Base-by-base conservation (phyloP, 2,888 invertebrate genomes). In the Camptogramma bilineatum region DNA sequence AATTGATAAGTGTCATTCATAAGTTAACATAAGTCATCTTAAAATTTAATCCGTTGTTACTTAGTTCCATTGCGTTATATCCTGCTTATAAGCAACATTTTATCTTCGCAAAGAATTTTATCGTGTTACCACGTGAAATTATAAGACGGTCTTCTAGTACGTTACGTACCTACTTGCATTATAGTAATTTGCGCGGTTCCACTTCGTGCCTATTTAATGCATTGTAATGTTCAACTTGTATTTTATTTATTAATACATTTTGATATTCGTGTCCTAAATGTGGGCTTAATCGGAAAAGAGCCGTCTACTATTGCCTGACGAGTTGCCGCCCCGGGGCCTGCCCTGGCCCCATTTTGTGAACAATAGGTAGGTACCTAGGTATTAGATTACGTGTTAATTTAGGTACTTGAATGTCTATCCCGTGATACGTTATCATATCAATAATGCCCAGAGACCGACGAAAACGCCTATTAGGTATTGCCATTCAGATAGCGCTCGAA, bases 101-200 rank as follows among this genome's bases (percentile, higher is more conserved):
- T 63, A 64, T 64, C 61, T 62, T 18, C 55, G 42, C 17, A 47
- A 46, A 48, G 39, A 47, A 46, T 62, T 64, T 66, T 57, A 70
- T 71, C 67, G 54, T 53, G 73, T 76, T 70, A 67, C 66, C 59
- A 77, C 67, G 72, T 71, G 61, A 73, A 73, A 73, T 74, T 53
- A 59, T 68, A 13, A 39, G 34, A 71, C 71, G 72, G 54, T 71
- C 67, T 73, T 71, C 21, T 68, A 59, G 70, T 64, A 73, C 75
- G 72, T 75, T n/a, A n/a, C n/a, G n/a, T n/a, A n/a, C n/a, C n/a
- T n/a, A n/a, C n/a, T n/a, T n/a, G n/a, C n/a, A 73, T 71, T 76
- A 72, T 76, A 79, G 59, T 72, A 73, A 76, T 77, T 75, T 76
- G 69, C 73, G 65, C 72, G 73, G 73, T 78, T 74, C 34, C 50